These are phyloP conservation scores for Pterocles burchelli DNA, from an alignment of 2,113 vertebrate genomes.

Conservation along the genomic window DNA sequence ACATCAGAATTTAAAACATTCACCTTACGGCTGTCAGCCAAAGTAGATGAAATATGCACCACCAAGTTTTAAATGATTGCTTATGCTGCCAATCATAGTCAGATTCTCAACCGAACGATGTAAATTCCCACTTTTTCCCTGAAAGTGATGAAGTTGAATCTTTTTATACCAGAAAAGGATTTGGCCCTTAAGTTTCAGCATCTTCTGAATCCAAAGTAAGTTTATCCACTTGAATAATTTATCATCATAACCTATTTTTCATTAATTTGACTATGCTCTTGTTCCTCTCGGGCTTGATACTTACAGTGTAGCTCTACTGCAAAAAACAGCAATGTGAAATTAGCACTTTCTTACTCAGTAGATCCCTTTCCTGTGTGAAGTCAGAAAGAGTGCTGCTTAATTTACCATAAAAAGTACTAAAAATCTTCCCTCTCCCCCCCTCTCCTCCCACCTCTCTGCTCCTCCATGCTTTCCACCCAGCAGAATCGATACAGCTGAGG, in stretches of 20 bases:
- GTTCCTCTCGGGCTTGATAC: background rate
- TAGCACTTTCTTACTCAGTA: constrained; percentile 56
- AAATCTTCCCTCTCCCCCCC: background rate
- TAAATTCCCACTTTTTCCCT: background rate
- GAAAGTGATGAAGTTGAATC: background rate
- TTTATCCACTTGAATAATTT: constrained; percentile 58
- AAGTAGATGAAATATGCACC: constrained; percentile 23
- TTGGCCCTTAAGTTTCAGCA: background rate
- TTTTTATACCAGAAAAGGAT: background rate
- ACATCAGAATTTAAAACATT: constrained; percentile 47
- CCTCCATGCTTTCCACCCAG: background rate
- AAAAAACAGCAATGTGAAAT: background rate
- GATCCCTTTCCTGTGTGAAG: constrained; percentile 12
- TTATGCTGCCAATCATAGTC: constrained; percentile 29
- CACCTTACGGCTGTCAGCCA: constrained; percentile 34
- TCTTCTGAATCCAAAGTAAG: background rate
- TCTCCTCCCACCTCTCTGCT: background rate
- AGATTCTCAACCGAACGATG: background rate
- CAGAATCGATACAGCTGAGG: background rate
- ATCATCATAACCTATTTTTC: constrained; percentile 55
- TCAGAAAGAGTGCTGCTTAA: background rate
- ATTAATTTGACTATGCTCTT: constrained; percentile 22
- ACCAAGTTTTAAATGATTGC: constrained; percentile 10
- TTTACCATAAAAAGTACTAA: background rate
- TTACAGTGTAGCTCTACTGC: background rate